phyloP scores from a whole-genome alignment of 2,113 vertebrate species.

The Regulus satrapa region DNA sequence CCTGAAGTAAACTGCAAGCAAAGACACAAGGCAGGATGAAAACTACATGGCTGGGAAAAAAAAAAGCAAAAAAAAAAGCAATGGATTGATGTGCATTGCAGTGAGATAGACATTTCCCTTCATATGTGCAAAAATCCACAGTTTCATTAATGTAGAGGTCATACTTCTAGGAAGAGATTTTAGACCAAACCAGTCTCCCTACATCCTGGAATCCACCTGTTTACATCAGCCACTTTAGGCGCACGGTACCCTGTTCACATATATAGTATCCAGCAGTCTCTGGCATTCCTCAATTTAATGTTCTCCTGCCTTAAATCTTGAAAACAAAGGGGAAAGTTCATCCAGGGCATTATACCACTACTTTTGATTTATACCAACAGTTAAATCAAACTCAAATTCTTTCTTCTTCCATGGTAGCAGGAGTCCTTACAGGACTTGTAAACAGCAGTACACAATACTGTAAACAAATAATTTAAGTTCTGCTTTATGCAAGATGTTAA shows the following conservation, averaged over 20 bases:
- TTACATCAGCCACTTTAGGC: constrained; percentile 21
- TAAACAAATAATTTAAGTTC: constrained; percentile 76
- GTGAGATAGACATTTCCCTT: constrained; percentile 43
- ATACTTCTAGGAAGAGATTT: constrained; percentile 34
- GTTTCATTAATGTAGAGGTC: constrained; percentile 50
- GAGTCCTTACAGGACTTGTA: constrained; percentile 76
- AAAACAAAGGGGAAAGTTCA: constrained; percentile 40
- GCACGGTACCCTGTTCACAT: constrained; percentile 50
- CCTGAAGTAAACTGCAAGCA: background rate
- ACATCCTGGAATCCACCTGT: constrained; percentile 11
- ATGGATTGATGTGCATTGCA: background rate
- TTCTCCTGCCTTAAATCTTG: constrained; percentile 45
- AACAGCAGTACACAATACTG: constrained; percentile 82
- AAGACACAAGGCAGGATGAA: background rate
- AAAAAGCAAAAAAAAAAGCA: background rate
- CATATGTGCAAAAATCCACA: constrained; percentile 63
- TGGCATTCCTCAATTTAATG: constrained; percentile 37
- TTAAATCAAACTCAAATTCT: constrained; percentile 15
- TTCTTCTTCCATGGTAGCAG: constrained; percentile 66
- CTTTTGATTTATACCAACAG: background rate
- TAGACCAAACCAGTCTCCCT: constrained; percentile 14
- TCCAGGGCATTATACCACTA: background rate
- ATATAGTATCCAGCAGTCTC: constrained; percentile 15
- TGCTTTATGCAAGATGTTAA: constrained; percentile 70
- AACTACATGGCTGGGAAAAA: background rate